Percentiles rank a stretch among this genome's conserved stretches.
Evolutionary conservation across 2,888 invertebrate genomes (phyloP).

Genomic region (Ommatoiulus sabulosus): DNA sequence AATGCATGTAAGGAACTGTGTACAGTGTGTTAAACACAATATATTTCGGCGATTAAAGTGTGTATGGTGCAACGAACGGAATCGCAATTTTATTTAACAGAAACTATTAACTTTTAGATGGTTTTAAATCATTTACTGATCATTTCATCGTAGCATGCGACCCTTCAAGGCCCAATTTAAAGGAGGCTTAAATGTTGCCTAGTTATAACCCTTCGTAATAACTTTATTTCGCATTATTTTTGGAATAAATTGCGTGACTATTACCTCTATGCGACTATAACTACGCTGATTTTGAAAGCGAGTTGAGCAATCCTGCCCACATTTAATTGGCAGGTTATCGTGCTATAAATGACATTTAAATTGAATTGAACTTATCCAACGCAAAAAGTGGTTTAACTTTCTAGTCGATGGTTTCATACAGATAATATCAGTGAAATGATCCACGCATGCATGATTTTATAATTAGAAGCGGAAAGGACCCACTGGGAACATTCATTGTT

Average conservation of each 20-base stretch:
- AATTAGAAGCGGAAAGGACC: background rate
- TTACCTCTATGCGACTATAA: background rate
- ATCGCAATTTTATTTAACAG: too few species aligned
- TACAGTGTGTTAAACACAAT: too few species aligned
- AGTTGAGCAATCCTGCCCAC: background rate
- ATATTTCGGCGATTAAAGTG: too few species aligned
- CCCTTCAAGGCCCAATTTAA: too few species aligned
- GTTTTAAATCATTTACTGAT: too few species aligned
- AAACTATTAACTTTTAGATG: too few species aligned
- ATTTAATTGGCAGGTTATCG: constrained; percentile 2
- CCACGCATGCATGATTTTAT: background rate
- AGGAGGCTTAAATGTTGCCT: background rate
- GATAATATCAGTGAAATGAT: background rate
- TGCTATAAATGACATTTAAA: constrained; percentile 3
- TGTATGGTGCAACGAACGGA: too few species aligned
- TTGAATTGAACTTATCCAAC: background rate
- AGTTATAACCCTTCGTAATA: background rate
- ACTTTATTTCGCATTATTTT: background rate
- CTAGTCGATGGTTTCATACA: background rate
- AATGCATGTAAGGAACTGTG: too few species aligned
- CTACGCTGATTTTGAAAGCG: background rate
- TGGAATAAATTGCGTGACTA: background rate
- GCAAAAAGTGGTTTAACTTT: background rate
- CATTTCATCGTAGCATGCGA: too few species aligned
- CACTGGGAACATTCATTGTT: background rate